Evolutionary conservation across 2,797 vertebrate genomes (phyloP).

Genomic region (Propithecus deckenii): DNA sequence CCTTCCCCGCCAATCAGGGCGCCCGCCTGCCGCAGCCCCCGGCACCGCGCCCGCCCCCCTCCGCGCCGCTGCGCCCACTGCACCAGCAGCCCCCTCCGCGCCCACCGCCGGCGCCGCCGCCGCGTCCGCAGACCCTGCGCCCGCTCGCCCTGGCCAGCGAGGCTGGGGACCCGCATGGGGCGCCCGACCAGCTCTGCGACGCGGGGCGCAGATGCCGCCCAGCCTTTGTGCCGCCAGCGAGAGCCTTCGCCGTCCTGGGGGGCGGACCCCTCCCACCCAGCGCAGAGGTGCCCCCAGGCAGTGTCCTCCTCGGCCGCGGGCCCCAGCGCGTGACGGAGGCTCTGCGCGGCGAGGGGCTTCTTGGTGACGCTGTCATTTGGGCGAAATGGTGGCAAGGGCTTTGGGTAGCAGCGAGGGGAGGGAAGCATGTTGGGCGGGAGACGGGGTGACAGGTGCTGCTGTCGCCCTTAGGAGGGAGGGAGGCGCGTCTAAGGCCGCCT

Average conservation of each 20-base stretch:
- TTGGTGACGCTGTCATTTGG: slow-evolving; percentile 47
- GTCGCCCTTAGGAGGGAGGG: background rate
- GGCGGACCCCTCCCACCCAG: background rate
- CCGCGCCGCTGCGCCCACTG: background rate
- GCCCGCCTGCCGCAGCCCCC: slow-evolving; percentile 29
- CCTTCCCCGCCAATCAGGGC: slow-evolving; percentile 67
- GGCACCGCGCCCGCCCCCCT: background rate
- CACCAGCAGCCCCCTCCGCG: background rate
- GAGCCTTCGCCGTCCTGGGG: background rate
- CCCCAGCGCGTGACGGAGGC: background rate
- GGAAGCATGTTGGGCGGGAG: background rate
- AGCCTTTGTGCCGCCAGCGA: slow-evolving; percentile 15
- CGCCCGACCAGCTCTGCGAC: background rate
- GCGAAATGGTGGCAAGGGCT: background rate
- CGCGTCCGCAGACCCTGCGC: background rate
- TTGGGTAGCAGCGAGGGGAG: background rate
- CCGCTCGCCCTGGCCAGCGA: background rate
- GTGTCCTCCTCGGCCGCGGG: background rate
- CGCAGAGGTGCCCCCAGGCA: background rate
- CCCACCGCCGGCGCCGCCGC: background rate
- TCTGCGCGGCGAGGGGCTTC: background rate
- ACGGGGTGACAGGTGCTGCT: too few relatives aligned
- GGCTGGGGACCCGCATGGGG: background rate
- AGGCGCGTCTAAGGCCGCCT: background rate
- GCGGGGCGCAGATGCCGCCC: background rate